A percentile compares a stretch with the other conserved stretches of the same genome.
Conservation (phyloP, 2,113 vertebrate species). For the Smithornis capensis region DNA sequence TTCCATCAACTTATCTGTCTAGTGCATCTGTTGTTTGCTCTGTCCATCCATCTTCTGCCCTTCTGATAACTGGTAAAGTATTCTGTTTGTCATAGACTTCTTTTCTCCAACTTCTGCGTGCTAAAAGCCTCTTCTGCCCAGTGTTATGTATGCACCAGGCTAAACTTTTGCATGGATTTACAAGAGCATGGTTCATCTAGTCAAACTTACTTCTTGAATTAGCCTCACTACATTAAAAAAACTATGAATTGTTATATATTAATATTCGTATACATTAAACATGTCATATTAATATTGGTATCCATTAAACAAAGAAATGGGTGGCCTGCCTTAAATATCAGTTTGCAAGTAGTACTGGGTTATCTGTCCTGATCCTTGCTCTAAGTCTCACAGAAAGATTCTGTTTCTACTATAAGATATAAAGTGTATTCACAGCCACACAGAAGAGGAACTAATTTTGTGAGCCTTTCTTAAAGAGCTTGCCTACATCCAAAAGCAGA, state of each 20-base stretch:
- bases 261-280: neutral
- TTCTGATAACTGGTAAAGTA: slow-evolving; percentile 24
- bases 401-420: neutral
- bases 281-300: neutral
- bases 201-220: neutral
- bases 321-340: neutral
- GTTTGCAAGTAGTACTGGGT: neutral
- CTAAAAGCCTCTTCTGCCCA: neutral
- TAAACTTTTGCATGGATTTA: neutral
- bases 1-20: slow-evolving; percentile 16
- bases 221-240: neutral
- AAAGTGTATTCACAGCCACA: neutral
- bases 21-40: slow-evolving; percentile 15
- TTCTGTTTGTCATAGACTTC: neutral
- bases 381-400: neutral
- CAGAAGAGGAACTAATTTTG: neutral
- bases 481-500: neutral
- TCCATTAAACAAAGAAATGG: neutral
- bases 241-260: neutral
- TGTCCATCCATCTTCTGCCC: slow-evolving; percentile 15
- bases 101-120: neutral
- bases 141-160: neutral
- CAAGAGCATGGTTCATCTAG: neutral
- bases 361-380: neutral
- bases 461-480: neutral